phyloP scores from a whole-genome alignment of 2,797 vertebrate genomes.

The Amblyraja radiata region DNA sequence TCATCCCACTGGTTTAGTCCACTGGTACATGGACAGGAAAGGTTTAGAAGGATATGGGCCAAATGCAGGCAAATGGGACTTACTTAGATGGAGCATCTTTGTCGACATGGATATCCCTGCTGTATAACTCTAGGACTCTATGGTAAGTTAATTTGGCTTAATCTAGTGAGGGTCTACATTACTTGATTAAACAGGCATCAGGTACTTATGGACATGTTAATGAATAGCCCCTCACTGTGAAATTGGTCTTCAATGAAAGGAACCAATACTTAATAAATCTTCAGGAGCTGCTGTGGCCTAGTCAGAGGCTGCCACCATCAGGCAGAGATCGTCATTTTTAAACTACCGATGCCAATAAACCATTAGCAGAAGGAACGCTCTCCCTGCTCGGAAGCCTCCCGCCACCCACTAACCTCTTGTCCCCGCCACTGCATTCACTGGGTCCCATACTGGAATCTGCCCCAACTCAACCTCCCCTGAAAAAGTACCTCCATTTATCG shows the following conservation, averaged over 20 bases:
- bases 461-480: not conserved
- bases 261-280: not conserved
- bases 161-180: too few species aligned
- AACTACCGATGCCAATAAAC: too few species aligned
- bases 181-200: not conserved
- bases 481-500: not conserved
- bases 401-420: too few species aligned
- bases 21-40: not conserved
- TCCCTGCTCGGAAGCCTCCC: not conserved
- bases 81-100: too few species aligned
- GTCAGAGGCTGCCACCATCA: constrained; percentile 28
- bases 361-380: not conserved
- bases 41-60: too few species aligned
- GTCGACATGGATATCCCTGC: too few species aligned
- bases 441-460: not conserved
- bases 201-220: not conserved
- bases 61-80: too few species aligned
- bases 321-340: not conserved
- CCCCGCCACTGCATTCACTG: not conserved
- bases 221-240: not conserved
- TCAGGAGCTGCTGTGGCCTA: not conserved
- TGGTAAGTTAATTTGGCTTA: not conserved
- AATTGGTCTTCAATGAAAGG: not conserved
- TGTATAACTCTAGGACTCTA: too few species aligned
- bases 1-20: not conserved